A percentile compares a stretch with the other conserved stretches of the same genome.
Conservation (phyloP, 2,113 vertebrate genomes). For the Phodopus roborovskii region DNA sequence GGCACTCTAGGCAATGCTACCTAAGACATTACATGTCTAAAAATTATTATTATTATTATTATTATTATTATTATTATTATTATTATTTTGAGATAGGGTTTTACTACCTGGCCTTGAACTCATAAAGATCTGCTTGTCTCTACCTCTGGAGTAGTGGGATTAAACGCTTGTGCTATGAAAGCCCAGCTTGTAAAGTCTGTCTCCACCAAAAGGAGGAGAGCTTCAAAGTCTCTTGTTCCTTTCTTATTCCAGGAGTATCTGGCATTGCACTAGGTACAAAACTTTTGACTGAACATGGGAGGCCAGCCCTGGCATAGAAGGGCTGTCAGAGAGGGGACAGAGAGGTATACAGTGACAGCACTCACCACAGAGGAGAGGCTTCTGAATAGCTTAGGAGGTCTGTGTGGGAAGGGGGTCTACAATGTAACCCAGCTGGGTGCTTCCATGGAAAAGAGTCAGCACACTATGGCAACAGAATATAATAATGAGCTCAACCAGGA, state of each 20-base stretch:
- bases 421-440: background rate
- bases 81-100: background rate
- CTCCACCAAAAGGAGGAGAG: background rate
- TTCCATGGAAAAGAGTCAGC: background rate
- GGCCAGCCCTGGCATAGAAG: background rate
- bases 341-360: background rate
- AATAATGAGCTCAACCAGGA: accelerated
- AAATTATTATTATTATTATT: background rate
- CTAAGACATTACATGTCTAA: background rate
- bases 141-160: background rate
- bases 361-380: background rate
- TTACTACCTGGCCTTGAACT: background rate
- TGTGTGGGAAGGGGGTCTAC: background rate
- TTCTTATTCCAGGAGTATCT: background rate
- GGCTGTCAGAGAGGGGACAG: background rate
- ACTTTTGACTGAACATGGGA: background rate
- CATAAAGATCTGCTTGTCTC: background rate
- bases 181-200: background rate
- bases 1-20: background rate
- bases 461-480: background rate
- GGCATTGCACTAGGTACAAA: background rate
- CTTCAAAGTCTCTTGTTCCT: background rate
- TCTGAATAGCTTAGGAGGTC: background rate
- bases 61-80: too few species aligned
- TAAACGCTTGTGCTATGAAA: background rate